Conservation (phyloP, 2,888 invertebrate species). For the Cataglyphis albicans region DNA sequence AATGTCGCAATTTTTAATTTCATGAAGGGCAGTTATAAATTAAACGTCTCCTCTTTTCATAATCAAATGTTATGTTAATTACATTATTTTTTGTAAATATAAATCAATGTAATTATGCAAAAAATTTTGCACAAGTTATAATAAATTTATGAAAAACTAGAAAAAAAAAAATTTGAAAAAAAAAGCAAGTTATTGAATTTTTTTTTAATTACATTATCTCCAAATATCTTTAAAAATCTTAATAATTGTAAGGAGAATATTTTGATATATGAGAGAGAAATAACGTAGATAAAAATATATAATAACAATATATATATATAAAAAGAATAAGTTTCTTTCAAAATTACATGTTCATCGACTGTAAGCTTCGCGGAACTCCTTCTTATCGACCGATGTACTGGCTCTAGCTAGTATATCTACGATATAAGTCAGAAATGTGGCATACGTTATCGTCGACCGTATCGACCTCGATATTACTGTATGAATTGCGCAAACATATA, state of each 20-base stretch:
- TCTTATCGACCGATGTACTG: constrained; percentile 39
- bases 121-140: neutral
- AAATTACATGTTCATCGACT: constrained; percentile 37
- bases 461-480: constrained; percentile 44
- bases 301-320: neutral
- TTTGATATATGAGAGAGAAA: neutral
- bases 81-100: neutral
- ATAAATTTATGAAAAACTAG: neutral
- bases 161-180: neutral
- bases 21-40: neutral
- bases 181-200: neutral
- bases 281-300: neutral
- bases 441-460: constrained; percentile 46
- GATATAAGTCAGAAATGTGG: constrained; percentile 47
- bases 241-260: neutral
- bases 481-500: constrained; percentile 40
- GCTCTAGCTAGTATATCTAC: neutral
- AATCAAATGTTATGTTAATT: constrained; percentile 1
- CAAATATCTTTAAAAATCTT: neutral
- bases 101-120: neutral
- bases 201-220: neutral
- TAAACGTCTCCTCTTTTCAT: neutral
- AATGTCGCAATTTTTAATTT: neutral
- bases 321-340: neutral
- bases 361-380: constrained; percentile 25